Evolutionary conservation across 2,113 vertebrate genomes (phyloP), one percentile per base, ranked within the genome.

Genomic region (Pedetes capensis): DNA sequence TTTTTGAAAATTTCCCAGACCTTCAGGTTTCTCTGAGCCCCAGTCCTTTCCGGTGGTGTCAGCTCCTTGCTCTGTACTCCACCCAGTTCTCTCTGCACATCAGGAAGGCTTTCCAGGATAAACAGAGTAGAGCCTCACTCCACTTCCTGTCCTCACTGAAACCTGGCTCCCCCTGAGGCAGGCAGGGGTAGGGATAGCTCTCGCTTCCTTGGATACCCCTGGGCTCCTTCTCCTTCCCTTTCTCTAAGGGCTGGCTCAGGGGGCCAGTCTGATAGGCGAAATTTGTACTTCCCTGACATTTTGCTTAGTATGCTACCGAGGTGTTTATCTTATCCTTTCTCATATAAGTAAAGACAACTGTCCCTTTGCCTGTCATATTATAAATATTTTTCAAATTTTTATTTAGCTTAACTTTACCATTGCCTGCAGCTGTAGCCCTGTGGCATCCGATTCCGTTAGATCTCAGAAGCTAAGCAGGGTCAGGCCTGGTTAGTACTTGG

Each of bases 371-470:
- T 85, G 42, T 87, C 42, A 49, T 82, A 42, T 59, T 47, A 68
- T 16, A 76, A 49, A 42, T 74, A 61, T 76, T 86, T 93, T 89
- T 83, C 57, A 87, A 53, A 53, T 37, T 94, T 96, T 93, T 88
- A 76, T 71, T 95, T 86, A 47, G 81, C 53, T 76, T 92, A 42
- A 89, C 49, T 84, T 87, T n/a, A n/a, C n/a, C n/a, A n/a, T n/a
- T n/a, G n/a, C n/a, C n/a, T n/a, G n/a, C n/a, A n/a, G n/a, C n/a
- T n/a, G n/a, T n/a, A n/a, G n/a, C n/a, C n/a, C n/a, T n/a, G n/a
- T n/a, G n/a, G n/a, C n/a, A n/a, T n/a, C n/a, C n/a, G n/a, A n/a
- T n/a, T n/a, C n/a, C n/a, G n/a, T n/a, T n/a, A n/a, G n/a, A n/a
- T n/a, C n/a, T n/a, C n/a, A n/a, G n/a, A n/a, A n/a, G n/a, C n/a